Conservation (phyloP, 2,888 invertebrate species). For the Tetramorium bicarinatum region DNA sequence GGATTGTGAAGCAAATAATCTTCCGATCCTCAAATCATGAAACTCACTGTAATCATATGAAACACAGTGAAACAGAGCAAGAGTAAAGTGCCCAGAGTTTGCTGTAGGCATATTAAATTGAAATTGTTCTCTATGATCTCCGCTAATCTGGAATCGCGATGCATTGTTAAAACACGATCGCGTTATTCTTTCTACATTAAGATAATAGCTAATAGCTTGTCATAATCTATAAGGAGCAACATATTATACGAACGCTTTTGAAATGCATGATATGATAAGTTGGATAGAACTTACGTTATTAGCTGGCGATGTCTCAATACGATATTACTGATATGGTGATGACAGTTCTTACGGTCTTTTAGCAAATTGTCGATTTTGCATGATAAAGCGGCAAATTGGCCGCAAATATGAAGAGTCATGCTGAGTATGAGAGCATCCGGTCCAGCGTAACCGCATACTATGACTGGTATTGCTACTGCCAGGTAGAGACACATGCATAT, state of each 20-base stretch:
- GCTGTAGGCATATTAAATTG: conserved; percentile 54
- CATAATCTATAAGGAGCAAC: neutral
- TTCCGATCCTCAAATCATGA: neutral
- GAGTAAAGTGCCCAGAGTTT: conserved; percentile 47
- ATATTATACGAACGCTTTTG: neutral
- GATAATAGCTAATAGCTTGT: neutral
- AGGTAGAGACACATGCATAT: conserved; percentile 39
- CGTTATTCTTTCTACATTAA: neutral
- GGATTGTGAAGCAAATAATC: neutral
- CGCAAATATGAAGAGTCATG: conserved; percentile 63
- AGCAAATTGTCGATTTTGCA: conserved; percentile 30
- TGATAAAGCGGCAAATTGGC: conserved; percentile 56
- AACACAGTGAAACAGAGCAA: conserved; percentile 59
- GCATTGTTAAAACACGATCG: neutral
- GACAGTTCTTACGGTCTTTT: conserved; percentile 14
- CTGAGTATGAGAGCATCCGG: conserved; percentile 54
- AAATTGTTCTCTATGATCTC: conserved; percentile 55
- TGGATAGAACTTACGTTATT: conserved; percentile 51
- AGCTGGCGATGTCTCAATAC: conserved; percentile 47
- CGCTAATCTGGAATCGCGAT: conserved; percentile 53
- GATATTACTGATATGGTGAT: neutral
- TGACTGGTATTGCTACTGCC: neutral
- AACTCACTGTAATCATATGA: conserved; percentile 43
- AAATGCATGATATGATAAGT: neutral
- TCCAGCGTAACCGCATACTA: conserved; percentile 51